Percentiles rank a stretch among this genome's conserved stretches.
These are phyloP conservation scores for Semicossyphus pulcher DNA, from an alignment of 2,113 vertebrate genomes.

Conservation along the genomic window DNA sequence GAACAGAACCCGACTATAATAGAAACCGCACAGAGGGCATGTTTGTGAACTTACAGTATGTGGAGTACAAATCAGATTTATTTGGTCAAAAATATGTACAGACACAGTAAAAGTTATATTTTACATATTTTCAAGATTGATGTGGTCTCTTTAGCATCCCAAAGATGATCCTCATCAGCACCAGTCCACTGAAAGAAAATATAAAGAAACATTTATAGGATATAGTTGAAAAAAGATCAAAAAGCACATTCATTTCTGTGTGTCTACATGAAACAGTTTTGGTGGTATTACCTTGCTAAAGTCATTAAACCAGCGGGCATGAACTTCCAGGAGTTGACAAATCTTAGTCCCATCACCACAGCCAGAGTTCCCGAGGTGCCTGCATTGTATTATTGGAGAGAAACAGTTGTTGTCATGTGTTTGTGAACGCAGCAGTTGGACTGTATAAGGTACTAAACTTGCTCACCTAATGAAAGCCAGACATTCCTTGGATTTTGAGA, in stretches of 20 bases:
- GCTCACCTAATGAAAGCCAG: conserved; percentile 90
- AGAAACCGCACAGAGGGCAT: background rate
- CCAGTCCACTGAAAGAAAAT: conserved; percentile 86
- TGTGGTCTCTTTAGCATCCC: conserved; percentile 74
- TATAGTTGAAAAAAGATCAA: background rate
- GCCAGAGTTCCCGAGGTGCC: conserved; percentile 89
- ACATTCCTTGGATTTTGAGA: conserved; percentile 88
- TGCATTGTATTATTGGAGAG: conserved; percentile 62
- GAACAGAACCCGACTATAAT: background rate
- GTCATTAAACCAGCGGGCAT: conserved; percentile 94
- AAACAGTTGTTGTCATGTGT: background rate
- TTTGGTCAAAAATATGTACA: background rate
- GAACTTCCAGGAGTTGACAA: conserved; percentile 90
- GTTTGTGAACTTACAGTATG: background rate
- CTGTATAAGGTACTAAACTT: background rate
- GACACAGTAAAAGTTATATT: background rate
- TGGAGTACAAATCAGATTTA: background rate
- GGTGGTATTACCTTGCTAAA: conserved; percentile 85
- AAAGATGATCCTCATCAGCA: conserved; percentile 85
- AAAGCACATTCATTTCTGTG: background rate
- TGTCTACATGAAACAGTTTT: background rate
- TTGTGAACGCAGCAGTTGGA: background rate
- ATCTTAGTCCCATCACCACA: conserved; percentile 91
- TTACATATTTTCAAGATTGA: conserved; percentile 25
- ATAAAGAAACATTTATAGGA: conserved; percentile 32